Conservation (phyloP, 2,113 vertebrate species). For the Epinephelus fuscoguttatus region DNA sequence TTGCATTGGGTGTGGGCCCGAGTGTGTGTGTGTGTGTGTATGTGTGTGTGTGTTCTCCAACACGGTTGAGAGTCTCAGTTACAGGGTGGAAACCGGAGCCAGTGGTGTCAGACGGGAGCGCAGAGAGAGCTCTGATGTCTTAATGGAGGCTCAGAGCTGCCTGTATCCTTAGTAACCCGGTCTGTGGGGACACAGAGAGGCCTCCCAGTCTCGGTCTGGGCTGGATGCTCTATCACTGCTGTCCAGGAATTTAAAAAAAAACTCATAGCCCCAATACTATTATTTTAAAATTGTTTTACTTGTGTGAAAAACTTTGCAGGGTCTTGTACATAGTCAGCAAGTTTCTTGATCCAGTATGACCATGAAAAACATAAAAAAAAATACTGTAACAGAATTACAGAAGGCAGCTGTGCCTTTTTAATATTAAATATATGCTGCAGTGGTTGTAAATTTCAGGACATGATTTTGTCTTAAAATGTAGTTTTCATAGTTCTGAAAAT, state of each 20-base stretch:
- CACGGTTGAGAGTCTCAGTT: constrained; percentile 65
- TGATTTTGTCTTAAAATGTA: neutral
- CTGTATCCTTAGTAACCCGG: constrained; percentile 62
- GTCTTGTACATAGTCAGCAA: neutral
- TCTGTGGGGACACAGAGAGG: constrained; percentile 57
- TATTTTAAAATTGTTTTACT: neutral
- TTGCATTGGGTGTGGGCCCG: constrained; percentile 44
- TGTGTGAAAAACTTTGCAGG: neutral
- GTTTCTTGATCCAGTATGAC: neutral
- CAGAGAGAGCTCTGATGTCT: constrained; percentile 71
- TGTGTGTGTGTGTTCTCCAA: constrained; percentile 30
- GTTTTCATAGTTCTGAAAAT: neutral
- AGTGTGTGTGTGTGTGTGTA: constrained; percentile 15
- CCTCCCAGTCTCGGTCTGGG: constrained; percentile 35
- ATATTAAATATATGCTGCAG: neutral
- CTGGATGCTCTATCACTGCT: constrained; percentile 29
- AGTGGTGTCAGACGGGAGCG: constrained; percentile 62
- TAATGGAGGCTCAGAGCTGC: constrained; percentile 71
- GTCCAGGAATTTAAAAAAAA: neutral
- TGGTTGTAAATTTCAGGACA: neutral
- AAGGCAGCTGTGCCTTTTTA: neutral
- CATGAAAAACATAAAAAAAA: neutral
- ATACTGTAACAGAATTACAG: neutral
- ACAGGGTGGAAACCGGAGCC: constrained; percentile 75
- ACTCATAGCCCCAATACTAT: neutral